phyloP scores from a whole-genome alignment of 92 coral and sea anemone genomes.

The Porites lobata region DNA sequence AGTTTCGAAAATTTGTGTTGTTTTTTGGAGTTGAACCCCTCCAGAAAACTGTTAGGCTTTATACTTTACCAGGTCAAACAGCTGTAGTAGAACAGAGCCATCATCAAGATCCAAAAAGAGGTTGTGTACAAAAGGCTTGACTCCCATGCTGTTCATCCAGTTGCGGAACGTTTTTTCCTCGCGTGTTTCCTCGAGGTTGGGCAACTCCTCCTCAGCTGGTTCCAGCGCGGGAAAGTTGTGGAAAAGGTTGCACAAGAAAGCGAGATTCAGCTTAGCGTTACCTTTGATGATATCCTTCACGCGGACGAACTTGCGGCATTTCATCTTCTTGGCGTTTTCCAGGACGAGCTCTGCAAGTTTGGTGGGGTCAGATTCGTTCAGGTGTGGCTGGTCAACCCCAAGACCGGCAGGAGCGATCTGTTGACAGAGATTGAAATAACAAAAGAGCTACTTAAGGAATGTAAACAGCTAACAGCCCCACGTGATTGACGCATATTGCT shows the following conservation, averaged over 20 bases:
- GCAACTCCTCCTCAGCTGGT: conserved; percentile 79
- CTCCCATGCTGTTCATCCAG: conserved; percentile 99
- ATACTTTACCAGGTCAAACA: conserved; percentile 81
- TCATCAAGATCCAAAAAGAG: conserved; percentile 88
- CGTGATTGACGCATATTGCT: too few species aligned
- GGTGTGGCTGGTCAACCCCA: conserved; percentile 82
- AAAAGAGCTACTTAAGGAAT: background rate
- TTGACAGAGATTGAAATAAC: background rate
- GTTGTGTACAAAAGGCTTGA: conserved; percentile 88
- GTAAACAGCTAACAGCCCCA: too few species aligned
- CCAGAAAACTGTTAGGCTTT: too few species aligned
- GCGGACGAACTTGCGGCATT: conserved; percentile 93
- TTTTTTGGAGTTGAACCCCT: background rate
- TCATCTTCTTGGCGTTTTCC: conserved; percentile 91
- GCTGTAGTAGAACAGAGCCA: conserved; percentile 88
- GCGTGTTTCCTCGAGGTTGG: conserved; percentile 93
- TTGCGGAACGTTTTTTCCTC: conserved; percentile 98
- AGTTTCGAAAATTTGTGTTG: background rate
- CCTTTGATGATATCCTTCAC: conserved; percentile 89
- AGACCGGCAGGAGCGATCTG: conserved; percentile 87
- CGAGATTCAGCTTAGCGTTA: conserved; percentile 91
- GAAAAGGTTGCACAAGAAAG: conserved; percentile 91
- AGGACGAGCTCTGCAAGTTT: conserved; percentile 91
- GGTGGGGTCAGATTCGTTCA: conserved; percentile 74
- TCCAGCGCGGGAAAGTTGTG: conserved; percentile 87